Conservation (phyloP, 2,888 invertebrate genomes). For the Dyspetes luteomarginatus region DNA sequence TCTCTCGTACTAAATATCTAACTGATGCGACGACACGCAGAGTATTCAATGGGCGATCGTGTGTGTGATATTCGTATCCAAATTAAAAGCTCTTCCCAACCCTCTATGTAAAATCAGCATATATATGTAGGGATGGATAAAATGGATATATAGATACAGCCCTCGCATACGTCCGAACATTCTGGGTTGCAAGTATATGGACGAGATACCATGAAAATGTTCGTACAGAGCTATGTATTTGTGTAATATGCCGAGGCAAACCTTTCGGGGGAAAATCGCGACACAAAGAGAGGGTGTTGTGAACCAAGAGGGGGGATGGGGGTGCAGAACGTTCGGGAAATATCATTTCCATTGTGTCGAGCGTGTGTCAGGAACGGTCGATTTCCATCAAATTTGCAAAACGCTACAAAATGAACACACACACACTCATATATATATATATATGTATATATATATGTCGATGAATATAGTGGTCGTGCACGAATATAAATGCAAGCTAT, state of each 20-base stretch:
- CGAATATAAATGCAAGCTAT: no score
- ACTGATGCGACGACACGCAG: not conserved
- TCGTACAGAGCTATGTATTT: no score
- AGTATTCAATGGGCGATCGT: not conserved
- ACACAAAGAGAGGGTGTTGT: not conserved
- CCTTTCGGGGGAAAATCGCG: not conserved
- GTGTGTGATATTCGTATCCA: not conserved
- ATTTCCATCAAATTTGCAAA: constrained; percentile 49
- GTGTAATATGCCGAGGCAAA: no score
- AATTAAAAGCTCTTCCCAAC: not conserved
- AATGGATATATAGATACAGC: no score
- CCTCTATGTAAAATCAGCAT: not conserved
- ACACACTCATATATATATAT: not conserved
- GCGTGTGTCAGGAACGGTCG: constrained; percentile 33
- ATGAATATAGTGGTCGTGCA: no score
- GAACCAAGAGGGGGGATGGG: not conserved
- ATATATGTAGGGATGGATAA: not conserved
- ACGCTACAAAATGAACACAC: constrained; percentile 46
- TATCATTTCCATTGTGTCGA: constrained; percentile 38
- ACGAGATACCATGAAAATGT: no score
- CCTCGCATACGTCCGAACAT: no score
- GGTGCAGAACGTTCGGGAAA: constrained; percentile 25
- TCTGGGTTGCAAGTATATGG: no score
- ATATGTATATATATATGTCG: no score
- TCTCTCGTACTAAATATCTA: not conserved